Percentiles rank a stretch among this genome's conserved stretches.
Conservation (phyloP, 2,113 vertebrate species). For the Micronycteris hirsuta region DNA sequence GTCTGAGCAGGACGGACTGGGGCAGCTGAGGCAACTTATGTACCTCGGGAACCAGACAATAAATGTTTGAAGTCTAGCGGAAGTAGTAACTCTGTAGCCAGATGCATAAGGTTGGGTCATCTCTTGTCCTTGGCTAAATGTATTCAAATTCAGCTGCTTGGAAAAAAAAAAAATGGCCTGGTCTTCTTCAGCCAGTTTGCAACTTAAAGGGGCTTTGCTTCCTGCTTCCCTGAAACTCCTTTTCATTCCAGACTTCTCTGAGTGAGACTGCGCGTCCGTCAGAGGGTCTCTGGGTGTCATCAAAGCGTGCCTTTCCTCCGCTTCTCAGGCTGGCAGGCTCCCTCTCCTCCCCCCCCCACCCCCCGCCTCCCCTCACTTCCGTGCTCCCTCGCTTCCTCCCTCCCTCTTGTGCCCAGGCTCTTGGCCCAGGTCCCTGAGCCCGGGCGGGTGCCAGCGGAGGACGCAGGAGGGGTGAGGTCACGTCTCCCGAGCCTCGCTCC, state of each 20-base stretch:
- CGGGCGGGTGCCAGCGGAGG: constrained; percentile 7
- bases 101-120: accelerated
- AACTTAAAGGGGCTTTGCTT: neutral
- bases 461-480: constrained; percentile 66
- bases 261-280: neutral
- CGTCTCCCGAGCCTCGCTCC: constrained; percentile 73
- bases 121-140: neutral
- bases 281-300: neutral
- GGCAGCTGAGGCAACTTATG: neutral
- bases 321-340: neutral
- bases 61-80: neutral
- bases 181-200: neutral
- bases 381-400: neutral
- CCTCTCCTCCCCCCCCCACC: neutral
- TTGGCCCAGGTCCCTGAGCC: constrained; percentile 60
- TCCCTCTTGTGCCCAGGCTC: constrained; percentile 40
- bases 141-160: neutral
- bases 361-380: neutral
- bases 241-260: neutral
- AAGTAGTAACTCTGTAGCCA: neutral
- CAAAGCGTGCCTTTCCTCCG: neutral
- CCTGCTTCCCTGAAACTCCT: neutral
- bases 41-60: neutral
- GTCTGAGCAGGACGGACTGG: neutral
- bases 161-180: neutral